A percentile compares a stretch with the other conserved stretches of the same genome.
These are phyloP conservation scores for Zaprionus ornatus DNA, from an alignment of 1,140 invertebrate species.

Conservation along the genomic window DNA sequence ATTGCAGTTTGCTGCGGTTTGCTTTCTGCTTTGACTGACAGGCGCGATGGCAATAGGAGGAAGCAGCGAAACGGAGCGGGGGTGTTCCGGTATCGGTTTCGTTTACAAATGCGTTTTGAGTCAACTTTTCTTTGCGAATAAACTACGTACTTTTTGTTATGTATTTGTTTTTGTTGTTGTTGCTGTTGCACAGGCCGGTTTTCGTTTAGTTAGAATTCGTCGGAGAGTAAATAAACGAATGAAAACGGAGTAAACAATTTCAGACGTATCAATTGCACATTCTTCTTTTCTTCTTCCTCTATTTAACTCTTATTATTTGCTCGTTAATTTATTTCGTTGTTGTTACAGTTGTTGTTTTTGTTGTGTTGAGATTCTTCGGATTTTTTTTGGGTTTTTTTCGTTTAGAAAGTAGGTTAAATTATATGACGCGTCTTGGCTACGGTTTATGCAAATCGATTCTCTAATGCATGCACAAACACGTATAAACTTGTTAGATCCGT, in stretches of 20 bases:
- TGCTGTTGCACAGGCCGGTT: conserved; percentile 26
- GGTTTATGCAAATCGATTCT: conserved; percentile 64
- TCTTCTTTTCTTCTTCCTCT: conserved; percentile 30
- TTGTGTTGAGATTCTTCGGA: conserved; percentile 46
- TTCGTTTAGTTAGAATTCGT: conserved; percentile 49
- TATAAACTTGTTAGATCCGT: conserved; percentile 55
- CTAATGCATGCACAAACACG: conserved; percentile 23
- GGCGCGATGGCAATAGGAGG: conserved; percentile 8
- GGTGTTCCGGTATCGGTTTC: conserved; percentile 55
- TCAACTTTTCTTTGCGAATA: conserved; percentile 42
- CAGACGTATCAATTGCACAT: conserved; percentile 67
- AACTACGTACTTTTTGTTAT: conserved; percentile 5
- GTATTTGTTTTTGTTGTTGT: conserved; percentile 16
- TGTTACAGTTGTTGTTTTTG: conserved; percentile 34
- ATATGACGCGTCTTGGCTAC: conserved; percentile 58
- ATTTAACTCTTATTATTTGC: conserved; percentile 55
- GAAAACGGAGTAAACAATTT: conserved; percentile 54
- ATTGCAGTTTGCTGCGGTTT: conserved; percentile 60
- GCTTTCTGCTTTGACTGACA: conserved; percentile 37
- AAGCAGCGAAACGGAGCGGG: background rate
- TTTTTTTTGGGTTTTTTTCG: conserved; percentile 49
- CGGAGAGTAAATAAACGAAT: conserved; percentile 31
- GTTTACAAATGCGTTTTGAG: conserved; percentile 66
- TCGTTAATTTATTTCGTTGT: conserved; percentile 73
- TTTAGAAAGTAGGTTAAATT: conserved; percentile 79